A percentile compares a stretch with the other conserved stretches of the same genome.
Conservation (phyloP, 2,888 invertebrate genomes). For the Eupsilia transversa region DNA sequence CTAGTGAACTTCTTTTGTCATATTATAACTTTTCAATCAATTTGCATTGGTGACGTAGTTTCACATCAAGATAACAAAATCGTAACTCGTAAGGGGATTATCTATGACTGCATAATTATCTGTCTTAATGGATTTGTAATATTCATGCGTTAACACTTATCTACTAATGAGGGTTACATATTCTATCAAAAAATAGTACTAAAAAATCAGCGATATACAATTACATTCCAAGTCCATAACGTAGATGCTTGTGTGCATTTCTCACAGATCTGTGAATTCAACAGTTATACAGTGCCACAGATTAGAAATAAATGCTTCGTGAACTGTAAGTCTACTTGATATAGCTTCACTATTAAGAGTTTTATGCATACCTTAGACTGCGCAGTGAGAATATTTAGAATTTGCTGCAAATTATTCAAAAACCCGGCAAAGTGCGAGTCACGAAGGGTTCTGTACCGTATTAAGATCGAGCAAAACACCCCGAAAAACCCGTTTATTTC, state of each 20-base stretch:
- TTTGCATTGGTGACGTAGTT: not conserved
- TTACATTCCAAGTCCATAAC: not conserved
- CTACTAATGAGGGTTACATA: not conserved
- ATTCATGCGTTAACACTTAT: conserved; percentile 6
- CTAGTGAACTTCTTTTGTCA: conserved; percentile 3
- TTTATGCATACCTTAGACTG: not conserved
- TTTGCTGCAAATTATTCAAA: not conserved
- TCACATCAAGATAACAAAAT: conserved; percentile 1
- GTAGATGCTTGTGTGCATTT: not conserved
- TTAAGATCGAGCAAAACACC: too few species aligned
- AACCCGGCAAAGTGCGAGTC: too few species aligned
- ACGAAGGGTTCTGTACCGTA: too few species aligned
- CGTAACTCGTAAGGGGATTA: conserved; percentile 12
- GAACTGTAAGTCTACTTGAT: not conserved
- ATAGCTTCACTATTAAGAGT: not conserved
- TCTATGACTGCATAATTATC: conserved; percentile 17
- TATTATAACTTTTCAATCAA: not conserved
- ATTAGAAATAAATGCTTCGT: conserved; percentile 8
- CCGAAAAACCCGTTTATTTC: too few species aligned
- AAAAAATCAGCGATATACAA: not conserved
- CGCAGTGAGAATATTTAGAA: not conserved
- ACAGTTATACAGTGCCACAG: not conserved
- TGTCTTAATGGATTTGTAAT: conserved; percentile 17
- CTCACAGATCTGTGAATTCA: not conserved
- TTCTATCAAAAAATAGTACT: not conserved